Base-by-base conservation (phyloP, 2,797 vertebrate species). In the Eupleurogrammus muticus region DNA sequence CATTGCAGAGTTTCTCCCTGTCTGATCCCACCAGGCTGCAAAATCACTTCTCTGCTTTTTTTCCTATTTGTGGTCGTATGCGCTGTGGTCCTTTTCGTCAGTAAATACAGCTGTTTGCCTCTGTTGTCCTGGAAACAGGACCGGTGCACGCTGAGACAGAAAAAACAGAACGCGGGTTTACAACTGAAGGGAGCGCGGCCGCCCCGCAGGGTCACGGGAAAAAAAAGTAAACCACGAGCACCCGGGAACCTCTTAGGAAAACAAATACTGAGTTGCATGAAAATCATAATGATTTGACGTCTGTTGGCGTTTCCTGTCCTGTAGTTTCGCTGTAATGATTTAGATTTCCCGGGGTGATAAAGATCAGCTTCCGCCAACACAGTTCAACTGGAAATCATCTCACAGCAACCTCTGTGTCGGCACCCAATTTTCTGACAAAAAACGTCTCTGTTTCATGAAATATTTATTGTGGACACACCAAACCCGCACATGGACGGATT, bases 31-130 rank as follows among this genome's bases (percentile, higher is more conserved):
- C 2, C 11, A 38, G 35, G n/a, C n/a, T n/a, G n/a, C n/a, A n/a
- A n/a, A n/a, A n/a, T 66, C 42, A 28, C 42, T 53, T 64, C n/a
- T 48, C 23, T 19, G 44, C 61, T 46, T 54, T 40, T 47, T 46
- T 38, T 48, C 34, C 0, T 1, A 53, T 50, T 21, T 19, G 20
- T 11, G 16, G 47, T 40, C 35, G 44, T 16, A 46, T 36, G 9
- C 13, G 9, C 28, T 28, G 28, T 28, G n/a, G n/a, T 47, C 24
- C 67, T 59, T 59, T 62, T 79, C n/a, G 62, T 70, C 47, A 60
- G 66, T 54, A 21, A 66, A 60, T 40, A 62, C 75, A 81, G 35
- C 60, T 58, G 66, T 79, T 75, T 66, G 49, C 34, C 0, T 46
- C 40, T 50, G 79, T 75, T 74, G 66, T 54, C 56, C 56, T 32